A percentile compares a stretch with the other conserved stretches of the same genome.
These are phyloP conservation scores for Apus apus DNA, from an alignment of 2,113 vertebrate species.

Conservation along the genomic window DNA sequence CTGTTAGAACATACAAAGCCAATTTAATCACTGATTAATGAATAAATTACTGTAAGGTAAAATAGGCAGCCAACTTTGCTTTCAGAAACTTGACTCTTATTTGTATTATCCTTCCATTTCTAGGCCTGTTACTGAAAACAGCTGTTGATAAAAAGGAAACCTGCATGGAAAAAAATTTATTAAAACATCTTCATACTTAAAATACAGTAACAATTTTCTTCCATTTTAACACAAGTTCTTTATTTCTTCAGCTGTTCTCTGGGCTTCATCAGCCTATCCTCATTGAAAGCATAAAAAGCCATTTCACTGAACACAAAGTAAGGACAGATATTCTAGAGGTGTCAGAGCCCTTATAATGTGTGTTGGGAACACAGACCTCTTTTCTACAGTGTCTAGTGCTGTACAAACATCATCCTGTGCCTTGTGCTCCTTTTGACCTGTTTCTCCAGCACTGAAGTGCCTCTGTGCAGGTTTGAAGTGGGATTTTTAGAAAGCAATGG, in stretches of 20 bases:
- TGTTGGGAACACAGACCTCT: neutral
- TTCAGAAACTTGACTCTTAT: neutral
- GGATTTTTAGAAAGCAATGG: neutral
- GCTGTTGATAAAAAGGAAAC: neutral
- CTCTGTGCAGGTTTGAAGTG: neutral
- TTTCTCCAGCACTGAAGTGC: neutral
- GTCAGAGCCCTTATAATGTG: neutral
- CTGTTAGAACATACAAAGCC: neutral
- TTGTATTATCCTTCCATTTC: neutral
- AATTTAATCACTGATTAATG: neutral
- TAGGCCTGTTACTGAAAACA: neutral
- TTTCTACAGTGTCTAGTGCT: neutral
- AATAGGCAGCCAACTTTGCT: neutral
- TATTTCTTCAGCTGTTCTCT: neutral
- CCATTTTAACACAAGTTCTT: neutral
- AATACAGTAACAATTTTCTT: neutral
- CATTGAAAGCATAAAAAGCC: neutral
- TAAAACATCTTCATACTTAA: neutral
- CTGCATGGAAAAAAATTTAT: neutral
- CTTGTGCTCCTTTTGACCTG: neutral
- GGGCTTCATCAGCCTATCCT: neutral
- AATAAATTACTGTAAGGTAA: neutral
- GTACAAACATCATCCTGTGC: neutral
- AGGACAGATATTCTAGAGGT: neutral
- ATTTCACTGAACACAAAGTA: neutral